Evolutionary conservation across 2,888 invertebrate species (phyloP), one percentile per base, ranked within the genome.

Genomic region (Dasypolia templi): DNA sequence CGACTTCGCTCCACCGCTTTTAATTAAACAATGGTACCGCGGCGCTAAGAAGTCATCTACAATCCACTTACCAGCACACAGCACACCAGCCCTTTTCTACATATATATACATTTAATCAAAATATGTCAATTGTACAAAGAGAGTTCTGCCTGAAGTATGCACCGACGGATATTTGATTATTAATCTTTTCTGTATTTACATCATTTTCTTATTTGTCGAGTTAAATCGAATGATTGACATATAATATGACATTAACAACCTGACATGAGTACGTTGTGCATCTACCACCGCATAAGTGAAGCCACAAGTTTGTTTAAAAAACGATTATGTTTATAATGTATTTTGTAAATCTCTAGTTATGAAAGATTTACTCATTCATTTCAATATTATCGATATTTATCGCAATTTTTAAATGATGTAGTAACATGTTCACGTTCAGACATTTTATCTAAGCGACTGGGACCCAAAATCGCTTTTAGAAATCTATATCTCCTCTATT

Each of bases 1-100:
- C 90, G 88, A 89, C 89, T 89, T 84, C 88, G 84, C 89, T 87
- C 83, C 89, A 86, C 80, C 87, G 89, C 87, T 90, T 92, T 92
- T 93, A 93, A 93, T 93, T 93, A 93, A 92, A 92, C 86, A 77
- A 86, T 87, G 85, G 82, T 86, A 88, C 85, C 83, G 78, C 79
- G 79, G 86, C 87, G 89, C 81, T 87, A 86, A 91, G 87, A 86
- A 88, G 85, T 88, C 87, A 79, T 86, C 87, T 87, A 73, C 86
- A 87, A 89, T 85, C 85, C 85, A 87, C 86, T 88, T 86, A 74
- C 73, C 79, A 83, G 77, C 76, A 77, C 65, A 84, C 79, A 83
- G 77, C 76, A 77, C 65, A 84, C 74, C 59, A 77, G 77, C 72
- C 86, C 74, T 77, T 81, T 76, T 63, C 55, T 72, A 81, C 76